Evolutionary conservation across 2,888 invertebrate species (phyloP).

Genomic region (Notodonta ziczac): DNA sequence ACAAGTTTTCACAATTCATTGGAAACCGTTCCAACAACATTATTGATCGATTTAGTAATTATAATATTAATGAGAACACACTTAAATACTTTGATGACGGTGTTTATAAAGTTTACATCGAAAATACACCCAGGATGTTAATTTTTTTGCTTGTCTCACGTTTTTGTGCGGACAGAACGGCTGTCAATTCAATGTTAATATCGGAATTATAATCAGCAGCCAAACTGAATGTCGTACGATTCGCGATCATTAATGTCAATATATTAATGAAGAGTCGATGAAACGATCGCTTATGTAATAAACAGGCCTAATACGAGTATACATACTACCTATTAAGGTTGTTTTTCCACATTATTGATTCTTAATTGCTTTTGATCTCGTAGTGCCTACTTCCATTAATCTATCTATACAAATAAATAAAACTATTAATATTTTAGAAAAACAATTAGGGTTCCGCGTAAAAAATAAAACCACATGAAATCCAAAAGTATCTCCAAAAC

Average conservation of each 20-base stretch:
- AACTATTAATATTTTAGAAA: too few relatives aligned
- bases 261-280: not conserved
- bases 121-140: not conserved
- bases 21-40: too few relatives aligned
- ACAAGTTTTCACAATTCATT: too few relatives aligned
- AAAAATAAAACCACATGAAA: too few relatives aligned
- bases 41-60: not conserved
- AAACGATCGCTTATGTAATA: not conserved
- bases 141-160: not conserved
- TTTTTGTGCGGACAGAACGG: slow-evolving; percentile 5
- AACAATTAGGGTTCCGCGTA: too few relatives aligned
- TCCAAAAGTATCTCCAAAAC: too few relatives aligned
- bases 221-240: not conserved
- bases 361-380: too few relatives aligned
- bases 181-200: slow-evolving; percentile 6
- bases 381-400: too few relatives aligned
- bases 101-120: not conserved
- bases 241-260: not conserved
- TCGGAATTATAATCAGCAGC: not conserved
- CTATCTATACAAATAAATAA: too few relatives aligned
- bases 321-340: not conserved
- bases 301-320: not conserved
- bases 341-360: not conserved
- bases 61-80: not conserved
- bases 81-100: not conserved